Evolutionary conservation across 2,797 vertebrate genomes (phyloP), one percentile per base, ranked within the genome.

Genomic region (Brotogeris chrysoptera): DNA sequence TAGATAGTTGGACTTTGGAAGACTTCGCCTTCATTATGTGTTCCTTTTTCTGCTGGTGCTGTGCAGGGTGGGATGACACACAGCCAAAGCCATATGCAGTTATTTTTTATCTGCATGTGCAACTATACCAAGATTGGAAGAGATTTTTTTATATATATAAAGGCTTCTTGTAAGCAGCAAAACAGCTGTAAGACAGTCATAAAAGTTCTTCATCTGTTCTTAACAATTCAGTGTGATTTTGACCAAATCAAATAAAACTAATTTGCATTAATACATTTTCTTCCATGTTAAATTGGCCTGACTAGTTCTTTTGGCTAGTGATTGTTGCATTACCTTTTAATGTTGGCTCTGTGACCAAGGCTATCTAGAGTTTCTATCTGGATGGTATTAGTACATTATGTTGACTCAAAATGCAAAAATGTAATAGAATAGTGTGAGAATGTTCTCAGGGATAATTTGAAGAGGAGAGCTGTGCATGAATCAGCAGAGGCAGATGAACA

Each of bases 1-100:
- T 38, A 25, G 21, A 41, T 38, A 49, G 39, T 28, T 96, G 92
- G 71, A 87, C 89, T 96, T 94, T 80, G 79, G 87, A 92, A 96
- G 50, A 34, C 32, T 77, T 57, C 3, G 6, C 13, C 16, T 39
- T 14, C 24, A n/a, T 86, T 59, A 36, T 27, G 11, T 38, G 11
- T 23, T 80, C 36, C n/a, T 69, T 65, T 43, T 86, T 70, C 65
- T 91, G 65, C 59, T 80, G 69, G 36, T 86, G 49, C 4, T 2
- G 0, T 49, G 55, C 25, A 15, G 53, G 32, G 36, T 86, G n/a
- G 63, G 63, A 44, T 77, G 74, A 41, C 60, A 76, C 38, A 16
- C 72, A 74, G 86, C 68, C 11, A 8, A 24, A 78, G 72, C 72
- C 53, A 34, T 3, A 36, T 64, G 79, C 39, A 66, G 41, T 50